Base-by-base conservation (phyloP, 2,113 vertebrate species). In the Ammospiza nelsoni region DNA sequence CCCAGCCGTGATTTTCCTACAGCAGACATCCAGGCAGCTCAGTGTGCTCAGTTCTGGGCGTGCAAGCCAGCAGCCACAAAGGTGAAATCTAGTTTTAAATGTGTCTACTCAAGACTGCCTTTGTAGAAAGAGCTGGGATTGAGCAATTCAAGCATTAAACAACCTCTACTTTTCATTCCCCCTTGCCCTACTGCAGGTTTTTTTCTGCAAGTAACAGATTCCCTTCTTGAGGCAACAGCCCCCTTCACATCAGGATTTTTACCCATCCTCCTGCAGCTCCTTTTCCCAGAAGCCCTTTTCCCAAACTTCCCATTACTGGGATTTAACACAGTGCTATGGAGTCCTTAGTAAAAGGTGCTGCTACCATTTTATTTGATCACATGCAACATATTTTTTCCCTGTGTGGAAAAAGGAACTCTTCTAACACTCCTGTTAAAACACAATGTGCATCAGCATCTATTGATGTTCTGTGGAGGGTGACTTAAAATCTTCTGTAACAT, bases 341-440 rank as follows among this genome's bases (percentile, higher is more conserved):
- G 52, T 17, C 44, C 48, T 67, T 54, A 83, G 17, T 27, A 57
- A 84, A 22, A 66, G 33, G 18, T 43, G 21, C 9, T 84, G 39
- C 61, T 82, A 73, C 11, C 1, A 1, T 31, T 86, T 75, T 29
- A 72, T 80, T 63, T 62, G 24, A 63, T 35, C 63, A 83, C 20
- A n/a, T 4, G 25, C 24, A 85, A 74, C 8, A 10, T 23, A 39
- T 55, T 37, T 17, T 35, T 15, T 0, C 5, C 5, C 37, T 0
- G 0, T 44, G n/a, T 12, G 24, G 31, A 28, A 82, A 58, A 84
- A 49, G 3, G 9, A 90, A 55, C 52, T 58, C 25, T 49, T 63
- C 43, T 43, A 93, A 90, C n/a, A n/a, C 6, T 58, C 18, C 48
- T 46, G 13, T 44, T 31, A 15, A 61, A 66, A 75, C 10, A n/a